These are phyloP conservation scores for Trileptium ribeirensis DNA, from an alignment of 2,888 invertebrate species.

Conservation along the genomic window DNA sequence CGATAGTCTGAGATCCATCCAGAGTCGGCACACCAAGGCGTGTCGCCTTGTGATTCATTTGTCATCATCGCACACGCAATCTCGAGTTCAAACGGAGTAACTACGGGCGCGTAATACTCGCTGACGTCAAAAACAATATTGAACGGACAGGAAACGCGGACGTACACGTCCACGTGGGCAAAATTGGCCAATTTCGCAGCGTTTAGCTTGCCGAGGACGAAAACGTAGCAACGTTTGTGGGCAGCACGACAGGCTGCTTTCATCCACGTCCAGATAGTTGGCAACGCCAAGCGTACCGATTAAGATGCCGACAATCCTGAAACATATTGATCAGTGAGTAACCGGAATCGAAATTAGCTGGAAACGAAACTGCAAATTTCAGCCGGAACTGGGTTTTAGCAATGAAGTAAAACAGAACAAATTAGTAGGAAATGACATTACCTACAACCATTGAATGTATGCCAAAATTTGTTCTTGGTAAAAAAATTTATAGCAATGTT, in stretches of 20 bases:
- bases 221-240: slow-evolving; percentile 78
- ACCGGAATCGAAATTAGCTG: too few species aligned
- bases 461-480: too few species aligned
- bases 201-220: slow-evolving; percentile 88
- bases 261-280: slow-evolving; percentile 55
- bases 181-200: slow-evolving; percentile 91
- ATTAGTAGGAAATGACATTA: too few species aligned
- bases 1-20: slow-evolving; percentile 45
- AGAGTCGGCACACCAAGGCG: slow-evolving; percentile 38
- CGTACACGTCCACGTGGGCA: slow-evolving; percentile 75
- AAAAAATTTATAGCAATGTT: too few species aligned
- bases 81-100: slow-evolving; percentile 86
- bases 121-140: slow-evolving; percentile 66
- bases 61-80: slow-evolving; percentile 59
- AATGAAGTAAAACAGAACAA: too few species aligned
- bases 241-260: slow-evolving; percentile 63
- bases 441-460: too few species aligned
- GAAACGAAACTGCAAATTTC: too few species aligned
- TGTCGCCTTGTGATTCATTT: slow-evolving; percentile 34
- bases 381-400: too few species aligned
- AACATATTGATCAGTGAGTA: too few species aligned
- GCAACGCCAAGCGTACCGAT: slow-evolving; percentile 81
- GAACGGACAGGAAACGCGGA: slow-evolving; percentile 82
- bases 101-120: slow-evolving; percentile 80
- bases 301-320: slow-evolving; percentile 68